Evolutionary conservation across 2,888 invertebrate genomes (phyloP).

Genomic region (Caenorhabditis japonica): DNA sequence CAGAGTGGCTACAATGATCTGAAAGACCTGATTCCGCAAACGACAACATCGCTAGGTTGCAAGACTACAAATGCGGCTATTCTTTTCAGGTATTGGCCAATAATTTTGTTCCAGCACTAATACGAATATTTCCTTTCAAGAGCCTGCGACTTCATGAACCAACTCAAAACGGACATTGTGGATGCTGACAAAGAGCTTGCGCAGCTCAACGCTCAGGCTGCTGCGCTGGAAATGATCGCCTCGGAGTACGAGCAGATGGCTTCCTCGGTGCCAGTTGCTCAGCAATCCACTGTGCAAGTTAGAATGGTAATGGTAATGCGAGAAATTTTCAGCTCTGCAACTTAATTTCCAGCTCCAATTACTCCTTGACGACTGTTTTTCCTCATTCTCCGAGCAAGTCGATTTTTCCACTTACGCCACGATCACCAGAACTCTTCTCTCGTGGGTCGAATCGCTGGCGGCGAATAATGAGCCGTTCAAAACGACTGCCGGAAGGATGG

Average conservation of each 20-base stretch:
- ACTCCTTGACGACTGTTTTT: conserved; percentile 72
- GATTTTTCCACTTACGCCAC: conserved; percentile 69
- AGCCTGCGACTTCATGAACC: conserved; percentile 75
- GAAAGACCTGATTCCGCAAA: conserved; percentile 76
- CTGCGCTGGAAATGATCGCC: conserved; percentile 75
- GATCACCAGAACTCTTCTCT: conserved; percentile 59
- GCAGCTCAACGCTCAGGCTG: conserved; percentile 62
- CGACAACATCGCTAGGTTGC: conserved; percentile 73
- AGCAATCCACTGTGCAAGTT: conserved; percentile 65
- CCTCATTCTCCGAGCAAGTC: conserved; percentile 68
- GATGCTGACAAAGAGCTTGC: conserved; percentile 66
- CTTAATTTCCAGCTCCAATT: conserved; percentile 65
- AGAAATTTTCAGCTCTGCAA: neutral
- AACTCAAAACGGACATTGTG: conserved; percentile 65
- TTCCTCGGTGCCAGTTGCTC: conserved; percentile 54
- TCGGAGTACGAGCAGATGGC: conserved; percentile 75
- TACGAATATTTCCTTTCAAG: conserved; percentile 39
- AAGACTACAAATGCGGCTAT: conserved; percentile 77
- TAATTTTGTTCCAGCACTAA: too few species aligned
- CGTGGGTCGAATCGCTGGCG: conserved; percentile 59
- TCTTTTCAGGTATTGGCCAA: conserved; percentile 65
- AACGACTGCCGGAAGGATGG: conserved; percentile 54
- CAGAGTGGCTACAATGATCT: conserved; percentile 76
- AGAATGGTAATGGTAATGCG: conserved; percentile 63
- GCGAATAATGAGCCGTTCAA: conserved; percentile 59